phyloP scores from a whole-genome alignment of 2,113 vertebrate species.

The Chionomys nivalis region DNA sequence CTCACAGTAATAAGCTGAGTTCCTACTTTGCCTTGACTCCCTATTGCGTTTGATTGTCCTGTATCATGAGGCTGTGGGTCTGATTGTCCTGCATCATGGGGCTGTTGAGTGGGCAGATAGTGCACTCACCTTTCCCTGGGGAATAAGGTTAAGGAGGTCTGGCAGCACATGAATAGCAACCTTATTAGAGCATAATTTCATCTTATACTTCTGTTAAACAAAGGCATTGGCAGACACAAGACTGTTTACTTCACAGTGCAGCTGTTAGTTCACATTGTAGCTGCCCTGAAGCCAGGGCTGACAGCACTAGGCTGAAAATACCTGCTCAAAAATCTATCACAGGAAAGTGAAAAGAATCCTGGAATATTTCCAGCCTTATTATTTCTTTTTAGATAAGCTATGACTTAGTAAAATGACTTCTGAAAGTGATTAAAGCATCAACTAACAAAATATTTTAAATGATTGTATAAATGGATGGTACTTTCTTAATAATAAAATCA shows the following conservation, averaged over 20 bases:
- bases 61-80: too few relatives aligned
- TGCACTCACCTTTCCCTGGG: too few relatives aligned
- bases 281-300: not conserved
- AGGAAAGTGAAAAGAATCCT: conserved; percentile 42
- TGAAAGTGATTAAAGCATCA: conserved; percentile 48
- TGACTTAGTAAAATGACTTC: conserved; percentile 39
- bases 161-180: conserved; percentile 44
- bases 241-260: conserved; percentile 32
- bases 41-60: too few relatives aligned
- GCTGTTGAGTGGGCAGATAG: too few relatives aligned
- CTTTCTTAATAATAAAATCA: conserved; percentile 60
- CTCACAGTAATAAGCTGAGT: too few relatives aligned
- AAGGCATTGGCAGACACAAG: conserved; percentile 37
- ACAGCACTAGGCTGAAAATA: conserved; percentile 32
- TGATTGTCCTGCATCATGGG: too few relatives aligned
- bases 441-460: conserved; percentile 59
- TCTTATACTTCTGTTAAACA: conserved; percentile 60
- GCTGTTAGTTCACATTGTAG: not conserved
- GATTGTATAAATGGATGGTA: conserved; percentile 11
- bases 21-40: too few relatives aligned
- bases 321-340: conserved; percentile 43
- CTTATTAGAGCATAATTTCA: conserved; percentile 65
- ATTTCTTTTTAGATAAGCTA: conserved; percentile 44
- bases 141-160: too few relatives aligned
- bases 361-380: not conserved